phyloP scores from a whole-genome alignment of 2,888 invertebrate species.

The Drosophila flavopinicola region DNA sequence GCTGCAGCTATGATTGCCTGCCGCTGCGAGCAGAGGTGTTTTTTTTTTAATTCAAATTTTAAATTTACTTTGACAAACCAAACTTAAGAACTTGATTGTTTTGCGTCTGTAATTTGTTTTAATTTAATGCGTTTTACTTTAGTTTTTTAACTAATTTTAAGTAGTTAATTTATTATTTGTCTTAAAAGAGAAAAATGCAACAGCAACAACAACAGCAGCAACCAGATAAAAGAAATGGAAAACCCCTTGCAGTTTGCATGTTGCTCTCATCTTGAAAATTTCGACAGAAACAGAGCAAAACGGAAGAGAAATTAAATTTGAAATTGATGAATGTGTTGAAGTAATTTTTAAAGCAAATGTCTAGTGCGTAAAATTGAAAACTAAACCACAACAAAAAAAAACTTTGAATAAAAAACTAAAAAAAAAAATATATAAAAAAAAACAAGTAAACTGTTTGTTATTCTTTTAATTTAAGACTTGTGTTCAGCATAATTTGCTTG shows the following conservation, averaged over 20 bases:
- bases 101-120: slow-evolving; percentile 71
- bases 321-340: slow-evolving; percentile 58
- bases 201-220: slow-evolving; percentile 23
- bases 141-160: slow-evolving; percentile 81
- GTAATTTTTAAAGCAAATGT: slow-evolving; percentile 66
- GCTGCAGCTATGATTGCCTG: background rate
- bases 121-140: slow-evolving; percentile 65
- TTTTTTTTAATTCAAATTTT: slow-evolving; percentile 39
- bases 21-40: slow-evolving; percentile 9
- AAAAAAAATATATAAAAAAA: slow-evolving; percentile 37
- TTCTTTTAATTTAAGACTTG: slow-evolving; percentile 42
- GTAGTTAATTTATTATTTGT: slow-evolving; percentile 82
- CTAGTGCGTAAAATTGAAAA: slow-evolving; percentile 69
- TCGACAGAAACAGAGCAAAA: slow-evolving; percentile 22
- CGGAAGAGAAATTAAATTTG: slow-evolving; percentile 25
- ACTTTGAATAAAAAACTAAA: slow-evolving; percentile 52
- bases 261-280: slow-evolving; percentile 32
- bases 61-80: slow-evolving; percentile 47
- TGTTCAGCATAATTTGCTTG: slow-evolving; percentile 25
- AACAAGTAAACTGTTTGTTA: slow-evolving; percentile 44
- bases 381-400: slow-evolving; percentile 45
- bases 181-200: slow-evolving; percentile 36
- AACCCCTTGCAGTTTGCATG: slow-evolving; percentile 14
- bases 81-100: slow-evolving; percentile 54
- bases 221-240: too few relatives aligned